Evolutionary conservation across 2,888 invertebrate genomes (phyloP), one percentile per base, ranked within the genome.

Genomic region (Latrodectus elegans): DNA sequence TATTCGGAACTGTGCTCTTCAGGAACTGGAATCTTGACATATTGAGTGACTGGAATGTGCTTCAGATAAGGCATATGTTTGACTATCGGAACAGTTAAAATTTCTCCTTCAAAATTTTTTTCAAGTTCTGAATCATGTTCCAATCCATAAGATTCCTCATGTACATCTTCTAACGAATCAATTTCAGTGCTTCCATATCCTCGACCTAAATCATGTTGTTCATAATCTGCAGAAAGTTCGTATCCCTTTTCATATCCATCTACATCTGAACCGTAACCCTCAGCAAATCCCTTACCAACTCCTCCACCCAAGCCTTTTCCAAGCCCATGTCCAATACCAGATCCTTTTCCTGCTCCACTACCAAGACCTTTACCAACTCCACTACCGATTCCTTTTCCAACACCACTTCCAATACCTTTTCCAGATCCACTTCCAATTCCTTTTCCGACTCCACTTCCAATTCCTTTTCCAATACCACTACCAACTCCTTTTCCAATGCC

Each of bases 391-490:
- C 87, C 87, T 52, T 51, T 26, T 9, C 87, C 87, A 9, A 11
- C 12, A 8, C 87, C 87, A 11, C 12, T 22, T 55, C 86, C 86
- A 15, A 38, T 73, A 8, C 87, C 87, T 3, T 22, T 55, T 4
- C 87, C 87, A 73, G 49, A 55, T 51, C 87, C 87, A 53, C 6
- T 55, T n/a, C 85, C 85, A 10, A 10, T 51, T 8, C 86, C 86
- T 8, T 15, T 22, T 8, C 84, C 84, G 8, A 49, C 15, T 26
- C 86, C 86, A 55, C 51, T 53, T 4, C 86, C 86, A 0, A 38
- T 1, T 14, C 86, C 86, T 17, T 26, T 76, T 53, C 86, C 86
- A 2, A 53, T 8, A 1, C 86, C 86, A 38, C 8, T 26, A 14
- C 86, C 85, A 14, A 51, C 12, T 10, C 86, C 86, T 4, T 10